Conservation (phyloP, 2,888 invertebrate species). For the Hirtodrosophila cameraria region DNA sequence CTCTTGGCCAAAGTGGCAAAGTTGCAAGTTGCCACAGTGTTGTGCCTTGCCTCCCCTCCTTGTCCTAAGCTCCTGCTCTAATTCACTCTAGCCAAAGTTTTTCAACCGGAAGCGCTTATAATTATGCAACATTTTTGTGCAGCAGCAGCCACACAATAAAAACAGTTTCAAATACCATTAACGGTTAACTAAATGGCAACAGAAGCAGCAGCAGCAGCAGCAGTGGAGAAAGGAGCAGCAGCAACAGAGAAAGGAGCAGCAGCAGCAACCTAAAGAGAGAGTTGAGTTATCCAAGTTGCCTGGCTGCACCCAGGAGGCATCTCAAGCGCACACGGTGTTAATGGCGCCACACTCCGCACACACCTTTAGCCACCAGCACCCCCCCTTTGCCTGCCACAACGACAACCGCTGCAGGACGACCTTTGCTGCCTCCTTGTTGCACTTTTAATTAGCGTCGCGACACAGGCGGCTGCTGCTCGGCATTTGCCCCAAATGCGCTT, state of each 20-base stretch:
- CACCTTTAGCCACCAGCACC: conserved; percentile 1
- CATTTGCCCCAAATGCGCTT: conserved; percentile 73
- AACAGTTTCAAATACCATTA: conserved; percentile 77
- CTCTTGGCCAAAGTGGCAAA: conserved; percentile 49
- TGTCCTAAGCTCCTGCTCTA: conserved; percentile 23
- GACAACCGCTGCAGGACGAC: conserved; percentile 18
- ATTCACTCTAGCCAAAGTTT: conserved; percentile 66
- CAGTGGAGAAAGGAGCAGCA: background rate
- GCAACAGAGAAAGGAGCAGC: background rate
- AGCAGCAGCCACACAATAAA: conserved; percentile 62
- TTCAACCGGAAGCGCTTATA: conserved; percentile 71
- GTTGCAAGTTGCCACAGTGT: conserved; percentile 32
- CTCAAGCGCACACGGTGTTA: conserved; percentile 56
- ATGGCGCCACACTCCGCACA: conserved; percentile 40
- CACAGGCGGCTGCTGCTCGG: conserved; percentile 45
- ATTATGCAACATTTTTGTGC: conserved; percentile 78
- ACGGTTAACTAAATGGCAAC: conserved; percentile 72
- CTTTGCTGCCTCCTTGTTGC: conserved; percentile 63
- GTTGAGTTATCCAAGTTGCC: conserved; percentile 37
- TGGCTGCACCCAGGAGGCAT: conserved; percentile 21
- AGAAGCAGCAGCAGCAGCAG: conserved; percentile 11
- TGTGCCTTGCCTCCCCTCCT: too few relatives aligned
- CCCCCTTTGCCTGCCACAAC: background rate
- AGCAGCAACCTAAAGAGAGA: background rate
- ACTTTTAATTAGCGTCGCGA: conserved; percentile 76